These are phyloP conservation scores for Thamnophis elegans DNA, from an alignment of 2,797 vertebrate genomes.

Conservation along the genomic window DNA sequence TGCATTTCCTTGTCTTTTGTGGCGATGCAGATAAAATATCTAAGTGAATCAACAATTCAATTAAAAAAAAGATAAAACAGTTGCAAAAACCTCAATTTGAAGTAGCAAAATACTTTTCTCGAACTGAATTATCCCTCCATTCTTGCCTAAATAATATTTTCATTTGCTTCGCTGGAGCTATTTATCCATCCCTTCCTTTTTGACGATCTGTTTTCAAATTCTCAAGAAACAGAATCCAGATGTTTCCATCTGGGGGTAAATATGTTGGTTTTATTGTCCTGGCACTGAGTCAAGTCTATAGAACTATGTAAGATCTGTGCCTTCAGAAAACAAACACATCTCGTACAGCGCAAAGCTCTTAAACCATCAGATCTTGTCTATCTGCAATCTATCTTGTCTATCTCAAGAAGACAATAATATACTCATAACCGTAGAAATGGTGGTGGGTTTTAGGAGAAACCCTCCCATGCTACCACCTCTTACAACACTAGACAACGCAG, in stretches of 20 bases:
- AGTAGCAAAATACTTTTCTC: neutral
- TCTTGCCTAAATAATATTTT: conserved; percentile 7
- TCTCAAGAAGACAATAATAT: too few relatives aligned
- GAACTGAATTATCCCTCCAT: neutral
- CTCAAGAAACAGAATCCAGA: conserved; percentile 62
- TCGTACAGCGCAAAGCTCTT: neutral
- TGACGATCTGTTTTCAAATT: conserved; percentile 47
- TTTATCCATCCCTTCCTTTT: conserved; percentile 23
- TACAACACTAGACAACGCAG: too few relatives aligned
- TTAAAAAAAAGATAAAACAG: neutral
- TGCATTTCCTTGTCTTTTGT: neutral
- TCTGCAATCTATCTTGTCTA: too few relatives aligned
- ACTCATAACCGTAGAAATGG: too few relatives aligned
- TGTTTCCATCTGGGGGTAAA: conserved; percentile 58
- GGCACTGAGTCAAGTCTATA: neutral
- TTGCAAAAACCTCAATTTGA: neutral
- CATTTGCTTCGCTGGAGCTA: conserved; percentile 43
- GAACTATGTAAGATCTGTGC: neutral
- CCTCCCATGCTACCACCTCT: too few relatives aligned
- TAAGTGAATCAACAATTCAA: neutral
- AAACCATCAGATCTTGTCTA: neutral
- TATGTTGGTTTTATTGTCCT: conserved; percentile 51
- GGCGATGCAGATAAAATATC: neutral
- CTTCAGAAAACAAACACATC: neutral
- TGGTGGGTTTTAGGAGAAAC: too few relatives aligned